phyloP scores from a whole-genome alignment of 2,797 vertebrate genomes.

The Parotocinclus haroldoi region DNA sequence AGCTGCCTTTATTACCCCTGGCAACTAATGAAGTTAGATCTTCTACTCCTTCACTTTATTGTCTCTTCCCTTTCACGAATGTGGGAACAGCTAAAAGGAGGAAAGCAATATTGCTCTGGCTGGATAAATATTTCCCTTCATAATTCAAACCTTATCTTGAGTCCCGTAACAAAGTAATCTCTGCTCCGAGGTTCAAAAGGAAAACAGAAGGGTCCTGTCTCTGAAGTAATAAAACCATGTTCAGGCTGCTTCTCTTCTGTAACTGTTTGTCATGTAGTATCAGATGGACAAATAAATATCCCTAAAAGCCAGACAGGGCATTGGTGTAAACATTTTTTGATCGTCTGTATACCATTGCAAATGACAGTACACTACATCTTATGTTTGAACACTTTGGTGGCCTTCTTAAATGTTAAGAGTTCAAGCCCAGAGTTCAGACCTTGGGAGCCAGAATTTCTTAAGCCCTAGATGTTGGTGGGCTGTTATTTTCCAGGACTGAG shows the following conservation, averaged over 20 bases:
- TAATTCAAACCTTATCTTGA: conserved; percentile 64
- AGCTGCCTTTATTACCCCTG: conserved; percentile 71
- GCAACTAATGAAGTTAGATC: conserved; percentile 75
- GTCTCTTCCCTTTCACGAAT: conserved; percentile 56
- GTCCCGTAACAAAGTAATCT: conserved; percentile 51
- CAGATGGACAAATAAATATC: conserved; percentile 65
- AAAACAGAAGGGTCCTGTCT: conserved; percentile 37
- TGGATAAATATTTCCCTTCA: conserved; percentile 63
- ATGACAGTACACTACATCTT: neutral
- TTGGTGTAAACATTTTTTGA: neutral
- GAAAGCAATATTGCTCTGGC: conserved; percentile 65
- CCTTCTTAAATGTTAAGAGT: conserved; percentile 55
- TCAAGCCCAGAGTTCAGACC: conserved; percentile 63
- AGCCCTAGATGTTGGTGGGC: conserved; percentile 60
- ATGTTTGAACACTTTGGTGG: conserved; percentile 41
- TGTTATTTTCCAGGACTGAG: conserved; percentile 46
- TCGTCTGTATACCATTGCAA: neutral
- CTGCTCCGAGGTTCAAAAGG: conserved; percentile 29
- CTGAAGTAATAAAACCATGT: conserved; percentile 42
- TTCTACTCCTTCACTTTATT: conserved; percentile 64
- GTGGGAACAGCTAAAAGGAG: conserved; percentile 62
- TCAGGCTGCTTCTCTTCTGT: conserved; percentile 48
- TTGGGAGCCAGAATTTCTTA: conserved; percentile 61
- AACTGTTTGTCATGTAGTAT: conserved; percentile 59
- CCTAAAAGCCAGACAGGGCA: conserved; percentile 50